A percentile compares a stretch with the other conserved stretches of the same genome.
Evolutionary conservation across 2,113 vertebrate genomes (phyloP).

Genomic region (Myrmophylax atrothorax): DNA sequence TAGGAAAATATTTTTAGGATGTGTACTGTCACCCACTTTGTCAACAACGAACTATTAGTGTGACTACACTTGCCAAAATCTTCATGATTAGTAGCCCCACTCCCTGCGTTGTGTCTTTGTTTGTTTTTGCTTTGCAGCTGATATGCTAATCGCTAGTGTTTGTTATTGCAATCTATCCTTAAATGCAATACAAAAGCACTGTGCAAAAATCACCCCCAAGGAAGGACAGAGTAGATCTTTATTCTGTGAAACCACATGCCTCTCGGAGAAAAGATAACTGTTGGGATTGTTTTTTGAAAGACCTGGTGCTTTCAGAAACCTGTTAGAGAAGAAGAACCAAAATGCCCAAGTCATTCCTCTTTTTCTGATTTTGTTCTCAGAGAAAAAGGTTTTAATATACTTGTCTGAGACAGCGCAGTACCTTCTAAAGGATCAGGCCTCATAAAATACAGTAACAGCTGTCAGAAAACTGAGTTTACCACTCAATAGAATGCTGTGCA

Average conservation of each 20-base stretch:
- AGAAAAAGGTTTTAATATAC: conserved; percentile 44
- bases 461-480: conserved; percentile 58
- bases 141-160: not conserved
- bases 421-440: conserved; percentile 61
- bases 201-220: not conserved
- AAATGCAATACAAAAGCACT: not conserved
- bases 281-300: not conserved
- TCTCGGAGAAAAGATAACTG: not conserved
- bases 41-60: not conserved
- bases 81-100: not conserved
- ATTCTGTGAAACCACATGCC: not conserved
- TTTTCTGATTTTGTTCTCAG: not conserved
- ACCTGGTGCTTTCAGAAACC: not conserved
- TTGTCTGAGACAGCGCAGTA: conserved; percentile 21
- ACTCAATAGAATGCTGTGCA: conserved; percentile 11
- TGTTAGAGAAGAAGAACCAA: not conserved
- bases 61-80: not conserved
- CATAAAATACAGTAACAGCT: conserved; percentile 59
- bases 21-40: not conserved
- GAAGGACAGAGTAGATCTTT: not conserved
- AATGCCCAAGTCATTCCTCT: not conserved
- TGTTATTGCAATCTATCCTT: not conserved
- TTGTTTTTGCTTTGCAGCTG: not conserved
- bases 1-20: not conserved
- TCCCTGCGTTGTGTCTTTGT: fast-evolving